Conservation (phyloP, 2,888 invertebrate genomes). For the Ormyrus pomaceus region DNA sequence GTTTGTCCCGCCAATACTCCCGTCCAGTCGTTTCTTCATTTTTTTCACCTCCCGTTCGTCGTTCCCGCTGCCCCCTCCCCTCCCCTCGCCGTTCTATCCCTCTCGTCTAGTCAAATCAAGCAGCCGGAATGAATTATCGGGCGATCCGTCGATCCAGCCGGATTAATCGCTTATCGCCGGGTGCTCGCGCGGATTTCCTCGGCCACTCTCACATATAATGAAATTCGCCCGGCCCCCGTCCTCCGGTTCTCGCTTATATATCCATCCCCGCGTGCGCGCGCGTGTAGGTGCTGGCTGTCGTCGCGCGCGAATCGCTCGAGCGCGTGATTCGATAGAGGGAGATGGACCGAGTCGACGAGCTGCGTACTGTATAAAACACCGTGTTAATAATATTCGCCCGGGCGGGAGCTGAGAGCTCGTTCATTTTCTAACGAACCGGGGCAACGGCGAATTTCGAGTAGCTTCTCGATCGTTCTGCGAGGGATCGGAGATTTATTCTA, state of each 20-base stretch:
- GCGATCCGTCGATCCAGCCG: slow-evolving; percentile 38
- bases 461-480: too few relatives aligned
- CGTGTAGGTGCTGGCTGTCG: neutral
- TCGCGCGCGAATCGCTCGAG: slow-evolving; percentile 8
- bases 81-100: neutral
- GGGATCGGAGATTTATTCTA: too few relatives aligned
- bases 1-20: slow-evolving; percentile 48
- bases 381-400: slow-evolving; percentile 41
- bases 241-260: neutral
- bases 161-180: slow-evolving; percentile 48
- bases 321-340: slow-evolving; percentile 30
- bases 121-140: slow-evolving; percentile 52
- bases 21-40: slow-evolving; percentile 11
- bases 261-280: too few relatives aligned
- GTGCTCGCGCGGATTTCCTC: slow-evolving; percentile 29
- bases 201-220: slow-evolving; percentile 32
- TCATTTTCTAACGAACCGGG: slow-evolving; percentile 32
- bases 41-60: slow-evolving; percentile 25
- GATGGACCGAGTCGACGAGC: neutral
- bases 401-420: neutral
- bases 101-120: slow-evolving; percentile 44
- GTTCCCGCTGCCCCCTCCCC: slow-evolving; percentile 1
- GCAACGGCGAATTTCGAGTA: neutral
- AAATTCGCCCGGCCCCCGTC: slow-evolving; percentile 22
- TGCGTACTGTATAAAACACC: slow-evolving; percentile 27